Evolutionary conservation across 1,140 invertebrate genomes (phyloP).

Genomic region (Tetraneura akinire): DNA sequence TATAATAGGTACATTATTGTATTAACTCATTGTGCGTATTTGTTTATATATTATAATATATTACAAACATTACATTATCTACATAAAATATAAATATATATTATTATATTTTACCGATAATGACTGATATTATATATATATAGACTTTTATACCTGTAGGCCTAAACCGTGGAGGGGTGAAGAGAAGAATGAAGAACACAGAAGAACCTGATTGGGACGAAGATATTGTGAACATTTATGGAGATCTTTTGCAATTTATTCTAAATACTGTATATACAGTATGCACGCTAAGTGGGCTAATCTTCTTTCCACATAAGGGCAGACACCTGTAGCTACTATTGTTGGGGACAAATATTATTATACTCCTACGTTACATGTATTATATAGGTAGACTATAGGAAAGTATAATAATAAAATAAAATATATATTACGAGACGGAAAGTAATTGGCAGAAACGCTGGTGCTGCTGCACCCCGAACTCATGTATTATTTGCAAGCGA

Average conservation of each 20-base stretch:
- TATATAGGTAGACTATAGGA: neutral
- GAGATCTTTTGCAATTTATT: slow-evolving; percentile 35
- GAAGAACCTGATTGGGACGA: slow-evolving; percentile 13
- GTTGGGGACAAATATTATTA: neutral
- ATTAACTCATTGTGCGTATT: too few relatives aligned
- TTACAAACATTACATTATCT: too few relatives aligned
- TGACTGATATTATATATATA: too few relatives aligned
- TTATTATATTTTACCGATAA: too few relatives aligned
- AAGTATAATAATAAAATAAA: neutral
- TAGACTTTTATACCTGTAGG: too few relatives aligned
- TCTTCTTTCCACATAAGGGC: slow-evolving; percentile 42
- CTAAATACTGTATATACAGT: slow-evolving; percentile 18
- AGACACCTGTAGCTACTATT: slow-evolving; percentile 38
- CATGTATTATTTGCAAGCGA: neutral
- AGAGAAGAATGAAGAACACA: neutral
- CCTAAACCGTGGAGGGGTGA: neutral
- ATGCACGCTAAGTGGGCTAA: slow-evolving; percentile 37
- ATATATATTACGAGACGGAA: slow-evolving; percentile 1
- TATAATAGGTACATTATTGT: too few relatives aligned
- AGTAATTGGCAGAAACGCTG: slow-evolving; percentile 28
- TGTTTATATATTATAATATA: too few relatives aligned
- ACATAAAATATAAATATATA: too few relatives aligned
- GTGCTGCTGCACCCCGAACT: slow-evolving; percentile 21
- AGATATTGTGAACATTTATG: slow-evolving; percentile 27
- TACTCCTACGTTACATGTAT: neutral